Conservation (phyloP, 2,888 invertebrate species). For the Tetanocera ferruginea region DNA sequence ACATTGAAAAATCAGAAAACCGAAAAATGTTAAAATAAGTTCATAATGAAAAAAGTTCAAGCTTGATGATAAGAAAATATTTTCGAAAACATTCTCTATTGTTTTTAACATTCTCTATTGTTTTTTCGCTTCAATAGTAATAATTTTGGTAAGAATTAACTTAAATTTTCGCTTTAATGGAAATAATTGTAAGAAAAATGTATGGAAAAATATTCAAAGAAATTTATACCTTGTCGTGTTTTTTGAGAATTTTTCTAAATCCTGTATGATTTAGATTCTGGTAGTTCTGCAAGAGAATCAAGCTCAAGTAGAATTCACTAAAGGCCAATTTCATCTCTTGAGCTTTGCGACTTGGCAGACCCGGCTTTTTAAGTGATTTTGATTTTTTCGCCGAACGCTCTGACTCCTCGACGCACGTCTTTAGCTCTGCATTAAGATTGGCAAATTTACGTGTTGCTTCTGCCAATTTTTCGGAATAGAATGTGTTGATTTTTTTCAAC, state of each 20-base stretch:
- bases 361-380: slow-evolving; percentile 71
- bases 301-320: slow-evolving; percentile 97
- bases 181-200: too few species aligned
- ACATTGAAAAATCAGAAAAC: not conserved
- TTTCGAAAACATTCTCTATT: too few species aligned
- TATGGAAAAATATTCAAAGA: too few species aligned
- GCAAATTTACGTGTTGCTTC: slow-evolving; percentile 97
- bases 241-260: slow-evolving; percentile 98
- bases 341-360: slow-evolving; percentile 82
- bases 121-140: too few species aligned
- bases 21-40: not conserved
- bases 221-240: slow-evolving; percentile 92
- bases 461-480: slow-evolving; percentile 97
- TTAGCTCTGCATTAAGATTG: slow-evolving; percentile 88
- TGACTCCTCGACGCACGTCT: slow-evolving; percentile 74
- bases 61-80: not conserved
- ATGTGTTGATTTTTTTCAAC: slow-evolving; percentile 95
- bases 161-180: too few species aligned
- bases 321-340: slow-evolving; percentile 97
- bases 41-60: not conserved
- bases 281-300: slow-evolving; percentile 97
- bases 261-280: slow-evolving; percentile 99
- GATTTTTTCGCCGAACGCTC: slow-evolving; percentile 68
- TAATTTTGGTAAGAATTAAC: too few species aligned
- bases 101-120: too few species aligned